phyloP scores from a whole-genome alignment of 2,797 vertebrate genomes.

The Geotrypetes seraphini region DNA sequence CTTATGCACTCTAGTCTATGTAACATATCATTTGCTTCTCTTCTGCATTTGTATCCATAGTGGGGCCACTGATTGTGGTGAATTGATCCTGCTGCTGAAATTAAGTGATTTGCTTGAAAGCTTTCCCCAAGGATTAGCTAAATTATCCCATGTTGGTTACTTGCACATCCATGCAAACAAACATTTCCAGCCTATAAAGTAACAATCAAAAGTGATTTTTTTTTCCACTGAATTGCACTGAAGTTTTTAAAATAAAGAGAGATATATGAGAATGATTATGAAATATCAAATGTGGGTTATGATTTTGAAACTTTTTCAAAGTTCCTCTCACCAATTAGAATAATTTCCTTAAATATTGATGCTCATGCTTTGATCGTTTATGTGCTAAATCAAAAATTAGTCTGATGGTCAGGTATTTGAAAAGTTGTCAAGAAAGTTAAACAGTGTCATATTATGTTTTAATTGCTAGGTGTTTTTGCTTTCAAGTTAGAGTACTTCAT shows the following conservation, averaged over 20 bases:
- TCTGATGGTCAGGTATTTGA: constrained; percentile 42
- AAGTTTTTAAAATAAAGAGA: constrained; percentile 49
- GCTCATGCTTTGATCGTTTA: constrained; percentile 34
- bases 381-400: constrained; percentile 34
- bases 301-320: constrained; percentile 34
- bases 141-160: constrained; percentile 16
- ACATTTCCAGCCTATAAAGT: constrained; percentile 36
- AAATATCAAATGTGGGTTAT: constrained; percentile 35
- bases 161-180: constrained; percentile 34
- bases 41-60: constrained; percentile 18
- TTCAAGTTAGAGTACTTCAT: too few species aligned
- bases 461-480: too few species aligned
- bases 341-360: constrained; percentile 36
- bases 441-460: too few species aligned
- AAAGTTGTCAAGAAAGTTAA: too few species aligned
- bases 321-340: too few species aligned
- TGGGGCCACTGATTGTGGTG: not conserved
- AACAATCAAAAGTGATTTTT: constrained; percentile 47
- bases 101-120: constrained; percentile 16
- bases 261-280: constrained; percentile 52
- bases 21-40: too few species aligned
- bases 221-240: constrained; percentile 52
- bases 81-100: constrained; percentile 14
- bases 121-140: constrained; percentile 17
- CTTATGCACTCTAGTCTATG: too few species aligned